phyloP scores from a whole-genome alignment of 2,797 vertebrate genomes.

The Neosilurus hyrtlii region DNA sequence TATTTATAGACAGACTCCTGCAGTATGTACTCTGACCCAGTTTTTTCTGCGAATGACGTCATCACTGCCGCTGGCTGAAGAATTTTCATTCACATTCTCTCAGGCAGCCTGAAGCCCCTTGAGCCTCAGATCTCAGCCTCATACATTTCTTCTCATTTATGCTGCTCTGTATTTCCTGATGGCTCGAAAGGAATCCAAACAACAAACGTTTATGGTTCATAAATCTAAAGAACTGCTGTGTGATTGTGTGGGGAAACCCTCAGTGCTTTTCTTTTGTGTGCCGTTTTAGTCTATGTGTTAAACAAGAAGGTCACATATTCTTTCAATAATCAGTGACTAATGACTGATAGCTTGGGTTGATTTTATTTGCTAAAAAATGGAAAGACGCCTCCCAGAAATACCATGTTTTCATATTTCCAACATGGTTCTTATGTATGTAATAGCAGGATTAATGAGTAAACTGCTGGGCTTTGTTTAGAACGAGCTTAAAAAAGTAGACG shows the following conservation, averaged over 20 bases:
- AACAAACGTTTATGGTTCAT: not conserved
- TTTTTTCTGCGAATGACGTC: constrained; percentile 51
- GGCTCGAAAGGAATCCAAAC: not conserved
- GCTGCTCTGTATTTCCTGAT: not conserved
- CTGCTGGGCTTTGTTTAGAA: not conserved
- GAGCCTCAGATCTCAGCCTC: not conserved
- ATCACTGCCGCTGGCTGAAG: constrained; percentile 28
- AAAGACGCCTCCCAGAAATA: not conserved
- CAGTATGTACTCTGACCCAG: constrained; percentile 53
- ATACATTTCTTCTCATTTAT: not conserved
- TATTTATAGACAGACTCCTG: constrained; percentile 50
- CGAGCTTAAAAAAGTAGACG: not conserved
- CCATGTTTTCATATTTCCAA: not conserved
- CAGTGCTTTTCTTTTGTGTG: not conserved
- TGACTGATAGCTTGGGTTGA: not conserved
- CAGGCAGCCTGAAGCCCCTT: constrained; percentile 9
- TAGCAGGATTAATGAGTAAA: not conserved
- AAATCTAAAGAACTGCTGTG: not conserved
- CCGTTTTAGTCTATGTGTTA: not conserved
- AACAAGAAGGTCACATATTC: not conserved
- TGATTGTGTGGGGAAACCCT: not conserved
- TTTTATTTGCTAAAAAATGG: not conserved
- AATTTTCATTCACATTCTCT: constrained; percentile 41
- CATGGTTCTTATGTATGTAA: not conserved
- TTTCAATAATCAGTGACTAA: not conserved